Base-by-base conservation (phyloP, 2,888 invertebrate species). In the Drosophila ustulata region DNA sequence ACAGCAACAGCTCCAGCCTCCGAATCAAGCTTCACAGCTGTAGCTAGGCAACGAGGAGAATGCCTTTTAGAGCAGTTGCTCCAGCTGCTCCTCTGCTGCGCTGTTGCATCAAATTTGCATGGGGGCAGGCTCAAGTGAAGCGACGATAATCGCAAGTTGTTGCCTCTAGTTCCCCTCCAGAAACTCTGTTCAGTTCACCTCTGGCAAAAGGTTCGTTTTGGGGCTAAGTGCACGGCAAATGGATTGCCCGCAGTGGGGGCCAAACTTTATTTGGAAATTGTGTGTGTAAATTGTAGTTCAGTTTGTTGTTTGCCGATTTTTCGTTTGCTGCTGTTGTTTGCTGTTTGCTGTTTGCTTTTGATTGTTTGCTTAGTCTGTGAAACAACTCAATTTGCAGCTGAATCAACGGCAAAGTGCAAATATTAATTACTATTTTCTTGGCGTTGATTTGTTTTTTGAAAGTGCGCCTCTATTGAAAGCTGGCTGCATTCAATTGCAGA, bases 101-200 rank as follows among this genome's bases (percentile, higher is more conserved):
- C 65, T 81, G 56, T 61, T 68, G 73, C 80, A 89, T 78, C 64
- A 73, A 83, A 85, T 85, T 88, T 86, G 81, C 89, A 82, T 85
- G 55, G 64, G 43, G 51, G 18, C 56, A 30, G 11, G 51, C 71
- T 71, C 71, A 88, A 89, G 80, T 89, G 82, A 85, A 84, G 82
- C 71, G 89, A 75, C 74, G 84, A 85, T 88, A 85, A 89, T 86
- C 80, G 75, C 83, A 71, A 71, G 70, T 65, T 75, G 66, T 46
- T 59, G 52, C 37, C 25, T 23, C n/a, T 34, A 32, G 55, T 34
- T 50, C 37, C 13, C 39, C 23, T 11, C 18, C 18, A 18, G 18
- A 18, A 18, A 18, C 30, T 30, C 9, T 32, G 3, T 9, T 8
- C 23, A 39, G 49, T 26, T 6, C 32, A 39, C 28, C 4, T 32